Base-by-base conservation (phyloP, 2,888 invertebrate genomes). In the Pardosa pseudoannulata region DNA sequence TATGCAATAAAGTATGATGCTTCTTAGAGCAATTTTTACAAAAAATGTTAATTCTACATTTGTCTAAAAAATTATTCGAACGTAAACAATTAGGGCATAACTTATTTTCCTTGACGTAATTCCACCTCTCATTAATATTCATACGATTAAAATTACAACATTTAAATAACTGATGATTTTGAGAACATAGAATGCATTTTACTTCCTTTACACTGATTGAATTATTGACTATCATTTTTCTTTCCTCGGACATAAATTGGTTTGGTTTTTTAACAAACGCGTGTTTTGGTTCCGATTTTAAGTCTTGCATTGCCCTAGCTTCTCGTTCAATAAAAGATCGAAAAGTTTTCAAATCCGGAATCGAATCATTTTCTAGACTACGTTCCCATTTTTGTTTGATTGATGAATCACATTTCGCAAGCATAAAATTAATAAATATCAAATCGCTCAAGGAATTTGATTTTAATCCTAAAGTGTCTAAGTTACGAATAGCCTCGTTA, bases 311-410 rank as follows among this genome's bases (percentile, higher is more conserved):
- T 50, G 50, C 5, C 16, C 3, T 50, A 50, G 50, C 50, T 16
- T 50, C 50, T 19, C 50, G 50, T 50, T 50, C 50, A 6, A 50
- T n/a, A 50, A 50, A 50, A 16, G n/a, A 50, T 9, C n/a, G 50
- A 50, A 50, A 50, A 5, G 5, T 50, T 50, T 50, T 16, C 19
- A 50, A 50, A 50, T 50, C 50, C 50, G 50, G 50, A 50, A 50
- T 50, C n/a, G 50, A 50, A 50, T 50, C 50, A 50, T 16, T 50
- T 50, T 50, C 50, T 50, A 50, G 50, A 50, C 50, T 50, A 50
- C 50, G 50, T 50, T 50, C 50, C 50, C 50, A 50, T 5, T 50
- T 50, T 50, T 50, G 50, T 50, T 50, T 50, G 5, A 50, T 50
- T 50, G 50, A 50, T 50, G 50, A 5, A 9, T 50, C 50, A 50